Conservation (phyloP, 2,888 invertebrate genomes). For the Gymnoscelis rufifasciata region DNA sequence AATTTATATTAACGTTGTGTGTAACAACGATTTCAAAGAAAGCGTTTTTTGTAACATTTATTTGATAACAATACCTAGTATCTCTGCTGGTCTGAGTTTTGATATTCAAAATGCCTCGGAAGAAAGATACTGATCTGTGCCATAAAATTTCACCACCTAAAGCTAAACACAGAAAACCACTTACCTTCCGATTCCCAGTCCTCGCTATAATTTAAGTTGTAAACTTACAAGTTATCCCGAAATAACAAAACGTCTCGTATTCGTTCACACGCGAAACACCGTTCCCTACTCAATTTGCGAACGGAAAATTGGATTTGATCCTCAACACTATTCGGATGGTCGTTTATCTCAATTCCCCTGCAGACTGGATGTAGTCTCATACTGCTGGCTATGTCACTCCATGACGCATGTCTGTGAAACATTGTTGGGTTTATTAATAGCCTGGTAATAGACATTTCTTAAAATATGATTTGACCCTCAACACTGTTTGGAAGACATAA, state of each 20-base stretch:
- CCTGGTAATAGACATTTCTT: no score
- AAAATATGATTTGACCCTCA: no score
- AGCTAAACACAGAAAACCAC: neutral
- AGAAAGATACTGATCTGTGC: no score
- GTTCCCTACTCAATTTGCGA: constrained; percentile 58
- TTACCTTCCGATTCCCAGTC: neutral
- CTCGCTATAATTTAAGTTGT: neutral
- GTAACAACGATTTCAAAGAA: no score
- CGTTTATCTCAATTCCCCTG: constrained; percentile 64
- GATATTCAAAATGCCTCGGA: no score
- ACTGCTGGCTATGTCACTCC: constrained; percentile 10
- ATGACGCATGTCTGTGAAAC: neutral
- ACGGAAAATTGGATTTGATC: constrained; percentile 61
- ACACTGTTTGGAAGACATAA: no score
- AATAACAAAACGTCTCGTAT: constrained; percentile 34
- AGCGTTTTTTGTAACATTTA: no score
- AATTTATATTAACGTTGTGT: neutral
- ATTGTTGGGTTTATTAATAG: no score
- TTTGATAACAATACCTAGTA: no score
- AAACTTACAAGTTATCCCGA: constrained; percentile 20
- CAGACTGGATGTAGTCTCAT: constrained; percentile 35
- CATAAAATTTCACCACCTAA: neutral
- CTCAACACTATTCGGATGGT: constrained; percentile 58
- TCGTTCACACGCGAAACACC: constrained; percentile 39
- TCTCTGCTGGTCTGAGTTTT: no score